These are phyloP conservation scores for Cetoscarus ocellatus DNA, from an alignment of 2,797 vertebrate genomes.

Conservation along the genomic window DNA sequence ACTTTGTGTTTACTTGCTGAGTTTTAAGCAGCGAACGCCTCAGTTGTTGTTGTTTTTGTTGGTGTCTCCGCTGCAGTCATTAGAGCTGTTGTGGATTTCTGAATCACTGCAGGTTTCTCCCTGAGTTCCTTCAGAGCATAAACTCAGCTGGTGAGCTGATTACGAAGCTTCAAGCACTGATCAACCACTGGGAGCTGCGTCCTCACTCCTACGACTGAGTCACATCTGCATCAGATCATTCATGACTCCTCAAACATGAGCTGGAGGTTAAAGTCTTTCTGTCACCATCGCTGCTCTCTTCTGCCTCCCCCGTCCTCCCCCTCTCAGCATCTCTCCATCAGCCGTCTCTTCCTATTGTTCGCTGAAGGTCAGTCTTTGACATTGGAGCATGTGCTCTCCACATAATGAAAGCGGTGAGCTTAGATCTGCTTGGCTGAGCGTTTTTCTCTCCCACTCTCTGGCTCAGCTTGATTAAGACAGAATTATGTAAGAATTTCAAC, in stretches of 20 bases:
- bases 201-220: constrained; percentile 25
- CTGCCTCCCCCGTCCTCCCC: not conserved
- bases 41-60: no score
- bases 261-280: not conserved
- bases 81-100: constrained; percentile 26
- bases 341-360: constrained; percentile 19
- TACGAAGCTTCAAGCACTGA: constrained; percentile 33
- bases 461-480: constrained; percentile 3
- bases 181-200: constrained; percentile 6
- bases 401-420: constrained; percentile 17
- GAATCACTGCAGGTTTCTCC: constrained; percentile 1
- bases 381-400: constrained; percentile 39
- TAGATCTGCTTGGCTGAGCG: constrained; percentile 12
- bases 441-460: not conserved
- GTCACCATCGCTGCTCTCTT: not conserved
- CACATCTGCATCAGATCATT: constrained; percentile 10
- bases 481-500: constrained; percentile 34
- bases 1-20: no score
- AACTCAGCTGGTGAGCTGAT: constrained; percentile 17
- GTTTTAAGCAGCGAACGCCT: no score
- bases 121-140: constrained; percentile 17
- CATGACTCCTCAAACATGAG: not conserved
- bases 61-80: no score
- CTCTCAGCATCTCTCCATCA: not conserved
- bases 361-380: constrained; percentile 54